phyloP scores from a whole-genome alignment of 2,113 vertebrate species.

The Gavia stellata region DNA sequence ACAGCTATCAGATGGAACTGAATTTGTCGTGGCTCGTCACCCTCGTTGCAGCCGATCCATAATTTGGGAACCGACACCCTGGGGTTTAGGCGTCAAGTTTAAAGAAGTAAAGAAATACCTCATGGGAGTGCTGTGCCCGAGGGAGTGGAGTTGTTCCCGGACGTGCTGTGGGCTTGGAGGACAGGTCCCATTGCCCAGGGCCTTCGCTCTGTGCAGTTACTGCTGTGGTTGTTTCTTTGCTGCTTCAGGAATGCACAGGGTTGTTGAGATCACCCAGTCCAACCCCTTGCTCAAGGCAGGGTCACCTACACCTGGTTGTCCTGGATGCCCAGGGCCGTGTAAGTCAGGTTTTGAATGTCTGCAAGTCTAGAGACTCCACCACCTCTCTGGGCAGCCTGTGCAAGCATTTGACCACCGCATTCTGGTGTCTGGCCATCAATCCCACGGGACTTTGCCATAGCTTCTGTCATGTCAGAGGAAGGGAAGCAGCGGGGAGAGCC shows the following conservation, averaged over 20 bases:
- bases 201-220: neutral
- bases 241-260: neutral
- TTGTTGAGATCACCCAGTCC: neutral
- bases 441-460: neutral
- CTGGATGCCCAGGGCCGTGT: neutral
- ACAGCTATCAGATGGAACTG: neutral
- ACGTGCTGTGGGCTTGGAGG: neutral
- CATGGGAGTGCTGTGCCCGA: neutral
- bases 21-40: neutral
- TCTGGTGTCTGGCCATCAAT: neutral
- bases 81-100: neutral
- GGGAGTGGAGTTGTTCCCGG: neutral
- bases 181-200: neutral
- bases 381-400: neutral
- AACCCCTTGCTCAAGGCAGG: neutral
- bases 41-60: accelerated
- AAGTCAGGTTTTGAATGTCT: neutral
- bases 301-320: neutral
- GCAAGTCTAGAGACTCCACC: neutral
- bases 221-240: neutral
- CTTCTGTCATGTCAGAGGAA: neutral
- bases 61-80: neutral
- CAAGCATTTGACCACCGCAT: no score
- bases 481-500: neutral
- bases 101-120: neutral